Base-by-base conservation (phyloP, 2,888 invertebrate species). In the Cantharis rufa region DNA sequence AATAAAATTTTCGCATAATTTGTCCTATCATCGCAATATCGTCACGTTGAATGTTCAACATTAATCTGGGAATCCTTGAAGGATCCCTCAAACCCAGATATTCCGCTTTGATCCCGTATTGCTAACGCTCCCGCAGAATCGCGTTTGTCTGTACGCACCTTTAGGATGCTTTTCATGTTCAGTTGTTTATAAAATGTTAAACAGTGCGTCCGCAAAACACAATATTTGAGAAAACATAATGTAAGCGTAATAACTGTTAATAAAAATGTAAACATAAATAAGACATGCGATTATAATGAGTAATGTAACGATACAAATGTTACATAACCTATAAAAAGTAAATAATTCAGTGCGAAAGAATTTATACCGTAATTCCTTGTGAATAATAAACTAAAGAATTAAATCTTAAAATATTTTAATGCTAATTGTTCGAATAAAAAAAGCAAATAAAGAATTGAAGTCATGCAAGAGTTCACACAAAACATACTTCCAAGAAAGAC, bases 401-500 rank as follows among this genome's bases (percentile, higher is more conserved):
- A 48, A 48, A 48, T 48, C n/a, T 48, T 48, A n/a, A 48, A 48
- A n/a, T 48, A 48, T 48, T 48, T 48, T 48, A 48, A 48, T 48
- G 48, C 48, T 48, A 48, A 48, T 48, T 48, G n/a, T 13, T 48
- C n/a, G 48, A 48, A 48, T 48, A 48, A 48, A 48, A 32, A 48
- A n/a, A 64, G 15, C 16, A 73, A 73, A 73, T 69, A 73, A 73
- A 69, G 62, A 69, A 69, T 24, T 73, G 69, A 69, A 69, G 73
- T 73, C 62, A 73, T 73, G 73, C 73, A 73, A 73, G 62, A 73
- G 69, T 62, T 73, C 62, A 68, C 69, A 69, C 16, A 24, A 28
- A 15, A 66, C n/a, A 66, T 66, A 66, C 18, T 66, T 66, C 64
- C 9, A 24, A 21, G 64, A 24, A 66, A 66, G 64, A 66, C 24